Conservation (phyloP, 2,888 invertebrate genomes). For the Acheta domesticus region DNA sequence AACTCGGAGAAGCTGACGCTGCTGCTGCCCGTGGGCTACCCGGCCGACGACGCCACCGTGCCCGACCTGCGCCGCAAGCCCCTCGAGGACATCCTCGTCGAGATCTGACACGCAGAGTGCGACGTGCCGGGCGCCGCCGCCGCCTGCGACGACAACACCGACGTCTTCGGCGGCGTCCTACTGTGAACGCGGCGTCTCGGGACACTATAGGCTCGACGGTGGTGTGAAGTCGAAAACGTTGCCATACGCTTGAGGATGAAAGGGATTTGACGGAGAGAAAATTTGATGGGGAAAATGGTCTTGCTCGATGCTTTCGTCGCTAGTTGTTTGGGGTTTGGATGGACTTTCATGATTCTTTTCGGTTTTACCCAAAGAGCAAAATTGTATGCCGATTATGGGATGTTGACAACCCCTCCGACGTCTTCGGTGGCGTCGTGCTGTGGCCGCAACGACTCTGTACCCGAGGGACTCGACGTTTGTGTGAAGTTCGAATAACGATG, state of each 20-base stretch:
- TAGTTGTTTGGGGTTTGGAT: no score
- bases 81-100: conserved; percentile 69
- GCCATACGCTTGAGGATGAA: no score
- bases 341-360: no score
- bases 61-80: conserved; percentile 72
- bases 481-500: no score
- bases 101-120: conserved; percentile 44
- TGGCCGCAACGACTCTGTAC: background rate
- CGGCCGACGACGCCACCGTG: conserved; percentile 71
- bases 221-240: no score
- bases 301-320: no score
- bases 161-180: background rate
- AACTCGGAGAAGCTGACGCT: conserved; percentile 74
- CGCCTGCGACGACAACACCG: background rate
- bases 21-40: conserved; percentile 82
- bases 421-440: background rate
- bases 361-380: no score
- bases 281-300: no score
- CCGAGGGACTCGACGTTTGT: no score
- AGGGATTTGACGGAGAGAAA: no score
- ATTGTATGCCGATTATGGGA: background rate
- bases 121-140: background rate
- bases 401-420: background rate
- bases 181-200: background rate
- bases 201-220: no score